Conservation (phyloP, 2,797 vertebrate genomes). For the Pteropus rufus region DNA sequence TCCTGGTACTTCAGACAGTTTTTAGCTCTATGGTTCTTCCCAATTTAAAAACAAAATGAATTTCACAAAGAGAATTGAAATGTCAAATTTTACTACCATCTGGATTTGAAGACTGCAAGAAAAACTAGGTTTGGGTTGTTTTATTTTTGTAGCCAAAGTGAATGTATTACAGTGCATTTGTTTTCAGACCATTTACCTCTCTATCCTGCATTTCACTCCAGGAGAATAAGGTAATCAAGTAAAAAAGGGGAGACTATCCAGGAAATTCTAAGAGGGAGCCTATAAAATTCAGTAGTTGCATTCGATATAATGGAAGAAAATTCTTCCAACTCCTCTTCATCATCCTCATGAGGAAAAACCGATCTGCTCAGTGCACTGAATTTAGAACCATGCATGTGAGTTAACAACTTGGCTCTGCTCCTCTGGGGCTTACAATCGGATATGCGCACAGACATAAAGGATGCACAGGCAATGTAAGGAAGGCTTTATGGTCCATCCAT, state of each 20-base stretch:
- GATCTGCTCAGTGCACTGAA: conserved; percentile 48
- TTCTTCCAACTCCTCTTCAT: conserved; percentile 53
- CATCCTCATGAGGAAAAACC: conserved; percentile 41
- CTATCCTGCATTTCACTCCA: conserved; percentile 39
- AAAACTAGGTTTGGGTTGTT: conserved; percentile 69
- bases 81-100: conserved; percentile 75
- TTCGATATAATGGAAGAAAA: conserved; percentile 36
- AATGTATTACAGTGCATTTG: conserved; percentile 59
- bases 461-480: not conserved
- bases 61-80: conserved; percentile 76
- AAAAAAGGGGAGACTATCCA: conserved; percentile 45
- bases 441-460: conserved; percentile 21
- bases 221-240: conserved; percentile 51
- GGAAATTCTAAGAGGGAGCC: conserved; percentile 51
- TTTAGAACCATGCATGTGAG: conserved; percentile 48
- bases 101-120: conserved; percentile 72
- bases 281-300: conserved; percentile 18
- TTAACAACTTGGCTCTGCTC: conserved; percentile 45
- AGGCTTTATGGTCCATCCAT: conserved; percentile 21
- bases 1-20: conserved; percentile 58
- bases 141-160: conserved; percentile 67
- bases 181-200: conserved; percentile 64
- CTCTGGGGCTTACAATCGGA: conserved; percentile 55
- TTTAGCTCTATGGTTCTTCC: conserved; percentile 66
- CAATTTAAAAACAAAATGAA: conserved; percentile 76